Evolutionary conservation across 2,113 vertebrate species (phyloP), one percentile per base, ranked within the genome.

Genomic region (Sisor rabdophorus): DNA sequence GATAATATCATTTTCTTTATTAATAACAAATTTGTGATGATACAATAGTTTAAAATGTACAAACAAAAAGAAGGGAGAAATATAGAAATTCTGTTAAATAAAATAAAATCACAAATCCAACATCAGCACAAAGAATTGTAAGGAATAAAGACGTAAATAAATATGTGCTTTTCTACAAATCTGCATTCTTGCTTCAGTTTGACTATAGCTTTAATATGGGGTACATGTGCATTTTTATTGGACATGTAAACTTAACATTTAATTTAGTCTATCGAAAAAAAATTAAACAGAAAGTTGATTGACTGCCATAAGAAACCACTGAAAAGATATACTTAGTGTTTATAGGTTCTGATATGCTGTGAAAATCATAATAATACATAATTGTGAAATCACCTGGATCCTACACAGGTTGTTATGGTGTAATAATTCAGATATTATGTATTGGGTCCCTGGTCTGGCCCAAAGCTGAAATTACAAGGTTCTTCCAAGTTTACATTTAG

Each of bases 361-460:
- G 9, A n/a, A 75, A 64, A 64, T 53, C 47, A 28, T 16, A 63
- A 63, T 50, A 63, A 53, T 53, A 60, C 58, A 74, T 52, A 63
- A 63, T 63, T 36, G 30, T 55, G 50, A 67, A 22, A 71, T 55
- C 11, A 40, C 56, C 2, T 26, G 50, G n/a, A 54, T 22, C 54
- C 55, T 30, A 32, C 36, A 67, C 50, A 53, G 11, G 30, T 26
- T 54, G 19, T 11, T 54, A 54, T 22, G 54, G 32, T 30, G 26
- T n/a, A 32, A 54, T n/a, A 72, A 28, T 54, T 40, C 55, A 22
- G 32, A 56, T 24, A 26, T 58, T 44, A 56, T 56, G 44, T 22
- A 40, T 5, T 40, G 30, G 17, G 7, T 9, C 16, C 40, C 54
- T 55, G n/a, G 53, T 72, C 15, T 47, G 20, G n/a, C 36, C n/a